Base-by-base conservation (phyloP, 2,113 vertebrate genomes). In the Loxodonta africana region DNA sequence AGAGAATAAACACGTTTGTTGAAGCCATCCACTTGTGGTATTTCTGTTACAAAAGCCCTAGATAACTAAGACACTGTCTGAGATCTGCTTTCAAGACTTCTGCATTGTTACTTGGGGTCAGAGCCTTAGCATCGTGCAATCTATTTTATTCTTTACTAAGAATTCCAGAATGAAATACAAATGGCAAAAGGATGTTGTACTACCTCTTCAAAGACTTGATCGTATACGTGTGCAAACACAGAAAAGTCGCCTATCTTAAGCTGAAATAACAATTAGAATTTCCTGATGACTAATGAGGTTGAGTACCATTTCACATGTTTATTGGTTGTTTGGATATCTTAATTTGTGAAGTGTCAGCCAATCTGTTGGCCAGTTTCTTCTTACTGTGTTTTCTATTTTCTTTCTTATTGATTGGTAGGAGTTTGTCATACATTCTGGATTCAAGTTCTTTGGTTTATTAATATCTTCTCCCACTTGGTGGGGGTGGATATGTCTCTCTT, bases 391-490 rank as follows among this genome's bases (percentile, higher is more conserved):
- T 90, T 95, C 48, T 74, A 20, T 25, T 77, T 87, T 37, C 65
- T 87, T 57, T 90, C 8, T 41, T 33, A 51, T 8, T 82, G 44
- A 81, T 88, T 95, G 82, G 7, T 62, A 78, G 60, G 25, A 73
- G 18, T 3, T 74, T 67, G 46, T 30, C 41, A n/a, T 44, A 33
- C 77, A 21, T 44, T 90, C 30, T 93, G n/a, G 41, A 89, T 83
- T 90, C n/a, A 90, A 93, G 33, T 76, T 8, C 28, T 94, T 88
- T 74, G 46, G 81, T n/a, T 65, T 85, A 81, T n/a, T 86, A 60
- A 88, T 74, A 92, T 46, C 51, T 62, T 71, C 33, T 84, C 12
- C 25, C 48, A 74, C 33, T 84, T 30, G 53, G 71, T 30, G 21
- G 18, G 18, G 6, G 65, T 3, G 25, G 17, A 82, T 93, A 28